Conservation (phyloP, 2,113 vertebrate genomes). For the Cyprinodon tularosa region DNA sequence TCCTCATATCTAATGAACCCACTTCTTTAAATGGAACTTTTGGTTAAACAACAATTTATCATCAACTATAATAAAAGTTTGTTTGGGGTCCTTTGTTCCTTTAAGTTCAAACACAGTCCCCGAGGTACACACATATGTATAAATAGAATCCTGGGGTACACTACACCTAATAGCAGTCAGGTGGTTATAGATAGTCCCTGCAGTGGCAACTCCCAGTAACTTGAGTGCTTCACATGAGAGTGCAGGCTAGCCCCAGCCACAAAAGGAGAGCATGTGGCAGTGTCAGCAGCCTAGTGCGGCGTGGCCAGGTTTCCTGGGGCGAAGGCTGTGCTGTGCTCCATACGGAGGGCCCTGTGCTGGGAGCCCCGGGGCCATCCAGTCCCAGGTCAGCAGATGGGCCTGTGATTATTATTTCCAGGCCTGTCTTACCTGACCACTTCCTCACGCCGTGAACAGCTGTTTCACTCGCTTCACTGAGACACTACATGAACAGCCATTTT, state of each 20-base stretch:
- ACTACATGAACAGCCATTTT: conserved; percentile 87
- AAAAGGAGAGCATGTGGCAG: conserved; percentile 81
- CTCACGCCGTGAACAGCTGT: conserved; percentile 95
- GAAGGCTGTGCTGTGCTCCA: conserved; percentile 83
- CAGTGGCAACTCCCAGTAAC: conserved; percentile 51
- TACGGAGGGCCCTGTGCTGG: conserved; percentile 88
- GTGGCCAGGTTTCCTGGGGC: conserved; percentile 81
- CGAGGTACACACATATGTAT: conserved; percentile 21
- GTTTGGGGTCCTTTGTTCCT: conserved; percentile 53
- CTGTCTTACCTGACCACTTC: conserved; percentile 93
- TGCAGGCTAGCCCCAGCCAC: conserved; percentile 50
- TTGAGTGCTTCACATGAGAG: conserved; percentile 40
- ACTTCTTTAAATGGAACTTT: conserved; percentile 66
- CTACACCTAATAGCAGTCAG: conserved; percentile 41
- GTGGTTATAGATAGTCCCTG: conserved; percentile 54
- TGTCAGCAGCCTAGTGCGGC: conserved; percentile 82
- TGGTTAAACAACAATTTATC: conserved; percentile 69
- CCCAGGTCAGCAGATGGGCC: conserved; percentile 97
- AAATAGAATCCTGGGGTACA: conserved; percentile 35
- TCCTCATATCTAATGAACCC: conserved; percentile 60
- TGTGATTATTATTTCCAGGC: conserved; percentile 93
- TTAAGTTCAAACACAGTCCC: conserved; percentile 49
- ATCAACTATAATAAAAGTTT: conserved; percentile 50
- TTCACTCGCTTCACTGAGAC: conserved; percentile 92
- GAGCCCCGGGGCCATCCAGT: conserved; percentile 87